Evolutionary conservation across 2,797 vertebrate species (phyloP).

Genomic region (Lepus townsendii): DNA sequence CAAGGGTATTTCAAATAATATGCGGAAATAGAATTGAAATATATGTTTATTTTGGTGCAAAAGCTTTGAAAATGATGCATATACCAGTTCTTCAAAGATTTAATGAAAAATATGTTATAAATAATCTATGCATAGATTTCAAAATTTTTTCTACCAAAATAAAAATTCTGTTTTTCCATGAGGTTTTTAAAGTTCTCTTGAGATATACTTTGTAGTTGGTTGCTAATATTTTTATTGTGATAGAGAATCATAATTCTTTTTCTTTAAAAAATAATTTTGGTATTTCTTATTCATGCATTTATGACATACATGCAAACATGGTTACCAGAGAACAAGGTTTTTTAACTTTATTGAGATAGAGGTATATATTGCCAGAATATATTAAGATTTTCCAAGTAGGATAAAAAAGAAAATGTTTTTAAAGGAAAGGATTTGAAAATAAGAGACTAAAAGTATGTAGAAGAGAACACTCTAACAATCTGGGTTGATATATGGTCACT

Average conservation of each 20-base stretch:
- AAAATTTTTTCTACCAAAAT: too few relatives aligned
- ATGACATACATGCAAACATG: background rate
- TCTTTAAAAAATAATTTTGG: conserved; percentile 13
- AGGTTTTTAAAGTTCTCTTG: too few relatives aligned
- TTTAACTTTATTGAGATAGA: conserved; percentile 43
- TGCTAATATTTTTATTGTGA: conserved; percentile 13
- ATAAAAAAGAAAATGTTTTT: conserved; percentile 6
- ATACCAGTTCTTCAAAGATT: too few relatives aligned
- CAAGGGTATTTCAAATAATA: too few relatives aligned
- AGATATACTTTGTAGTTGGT: background rate
- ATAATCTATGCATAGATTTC: too few relatives aligned
- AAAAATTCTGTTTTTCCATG: background rate
- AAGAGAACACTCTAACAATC: background rate
- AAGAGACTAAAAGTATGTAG: background rate
- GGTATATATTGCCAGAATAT: background rate
- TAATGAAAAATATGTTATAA: too few relatives aligned
- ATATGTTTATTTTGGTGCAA: too few relatives aligned
- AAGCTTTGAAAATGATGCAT: too few relatives aligned
- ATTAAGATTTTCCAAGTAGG: background rate
- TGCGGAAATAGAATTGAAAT: too few relatives aligned
- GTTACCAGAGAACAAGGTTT: background rate
- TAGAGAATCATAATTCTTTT: background rate
- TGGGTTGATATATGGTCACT: background rate
- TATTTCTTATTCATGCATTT: background rate
- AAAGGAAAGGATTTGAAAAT: background rate